phyloP scores from a whole-genome alignment of 2,113 vertebrate genomes.

The Actenoides hombroni region DNA sequence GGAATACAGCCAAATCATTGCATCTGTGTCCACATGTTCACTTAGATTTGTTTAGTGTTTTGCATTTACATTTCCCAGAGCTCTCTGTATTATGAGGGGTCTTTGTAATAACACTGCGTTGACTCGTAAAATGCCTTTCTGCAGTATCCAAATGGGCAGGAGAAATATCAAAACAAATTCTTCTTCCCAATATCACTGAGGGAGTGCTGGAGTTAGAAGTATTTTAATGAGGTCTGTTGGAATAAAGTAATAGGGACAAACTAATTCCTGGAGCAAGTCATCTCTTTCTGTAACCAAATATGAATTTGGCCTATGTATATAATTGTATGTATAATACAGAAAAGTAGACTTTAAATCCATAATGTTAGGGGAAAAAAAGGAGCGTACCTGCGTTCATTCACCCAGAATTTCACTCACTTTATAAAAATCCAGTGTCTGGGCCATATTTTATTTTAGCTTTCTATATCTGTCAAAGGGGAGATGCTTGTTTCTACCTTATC shows the following conservation, averaged over 20 bases:
- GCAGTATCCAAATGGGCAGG: not conserved
- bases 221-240: not conserved
- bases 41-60: not conserved
- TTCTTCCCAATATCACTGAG: not conserved
- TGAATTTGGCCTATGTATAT: not conserved
- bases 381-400: not conserved
- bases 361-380: not conserved
- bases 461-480: not conserved
- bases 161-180: not conserved
- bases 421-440: not conserved
- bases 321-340: not conserved
- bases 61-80: not conserved
- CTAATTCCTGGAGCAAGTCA: not conserved
- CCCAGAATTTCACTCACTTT: not conserved
- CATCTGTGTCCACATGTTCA: not conserved
- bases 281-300: not conserved
- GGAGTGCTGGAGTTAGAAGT: not conserved
- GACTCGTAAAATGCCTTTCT: not conserved
- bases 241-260: not conserved
- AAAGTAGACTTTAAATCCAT: not conserved
- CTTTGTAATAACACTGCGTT: not conserved
- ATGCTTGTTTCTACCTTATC: not conserved
- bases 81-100: not conserved
- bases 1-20: not conserved
- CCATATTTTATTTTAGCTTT: not conserved